Evolutionary conservation across 2,888 invertebrate species (phyloP).

Genomic region (Xylota sylvarum): DNA sequence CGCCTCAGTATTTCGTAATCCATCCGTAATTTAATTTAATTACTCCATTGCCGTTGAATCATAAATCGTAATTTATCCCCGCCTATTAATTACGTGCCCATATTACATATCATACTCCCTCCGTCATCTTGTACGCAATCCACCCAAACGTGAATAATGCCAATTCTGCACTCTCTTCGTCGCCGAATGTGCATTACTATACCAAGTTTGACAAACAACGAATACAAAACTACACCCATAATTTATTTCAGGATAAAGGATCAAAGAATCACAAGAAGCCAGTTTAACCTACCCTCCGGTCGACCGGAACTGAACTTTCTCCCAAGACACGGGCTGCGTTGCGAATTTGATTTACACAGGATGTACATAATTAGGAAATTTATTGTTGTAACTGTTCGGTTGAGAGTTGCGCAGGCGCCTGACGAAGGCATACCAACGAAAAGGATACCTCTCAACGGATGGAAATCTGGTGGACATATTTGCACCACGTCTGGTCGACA

Average conservation of each 20-base stretch:
- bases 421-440: constrained; percentile 14
- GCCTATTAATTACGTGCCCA: constrained; percentile 70
- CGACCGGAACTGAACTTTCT: constrained; percentile 55
- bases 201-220: constrained; percentile 42
- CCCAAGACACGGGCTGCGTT: constrained; percentile 44
- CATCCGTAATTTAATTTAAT: constrained; percentile 54
- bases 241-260: constrained; percentile 61
- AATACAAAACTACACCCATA: constrained; percentile 63
- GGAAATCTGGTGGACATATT: constrained; percentile 72
- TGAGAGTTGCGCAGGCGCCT: constrained; percentile 62
- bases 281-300: constrained; percentile 40
- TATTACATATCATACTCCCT: constrained; percentile 34
- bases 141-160: constrained; percentile 59
- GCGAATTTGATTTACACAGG: constrained; percentile 72
- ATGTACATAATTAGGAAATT: constrained; percentile 68
- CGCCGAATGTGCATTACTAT: not conserved
- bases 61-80: constrained; percentile 68
- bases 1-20: constrained; percentile 23
- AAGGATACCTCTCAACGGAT: constrained; percentile 20
- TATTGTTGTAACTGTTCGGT: constrained; percentile 61
- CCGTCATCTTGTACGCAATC: not conserved
- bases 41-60: constrained; percentile 60
- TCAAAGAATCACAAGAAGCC: constrained; percentile 36
- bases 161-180: constrained; percentile 10
- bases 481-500: constrained; percentile 35